phyloP scores from a whole-genome alignment of 2,888 invertebrate species.

The Baronia brevicornis region DNA sequence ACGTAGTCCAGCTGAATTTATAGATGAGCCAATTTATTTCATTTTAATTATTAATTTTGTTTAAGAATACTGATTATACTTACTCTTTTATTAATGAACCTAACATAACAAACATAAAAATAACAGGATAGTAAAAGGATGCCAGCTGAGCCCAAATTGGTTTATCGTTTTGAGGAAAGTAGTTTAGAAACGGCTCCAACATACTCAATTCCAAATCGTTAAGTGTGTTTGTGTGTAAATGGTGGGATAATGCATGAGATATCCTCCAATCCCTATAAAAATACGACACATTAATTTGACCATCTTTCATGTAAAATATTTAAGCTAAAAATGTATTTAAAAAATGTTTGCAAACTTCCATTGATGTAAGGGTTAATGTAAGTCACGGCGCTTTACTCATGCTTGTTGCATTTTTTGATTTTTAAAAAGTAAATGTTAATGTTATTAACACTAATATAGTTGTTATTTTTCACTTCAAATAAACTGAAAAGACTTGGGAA shows the following conservation, averaged over 20 bases:
- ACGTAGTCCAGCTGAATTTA: too few species aligned
- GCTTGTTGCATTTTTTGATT: too few species aligned
- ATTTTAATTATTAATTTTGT: background rate
- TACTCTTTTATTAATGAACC: constrained; percentile 57
- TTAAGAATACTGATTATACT: constrained; percentile 29
- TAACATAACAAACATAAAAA: constrained; percentile 48
- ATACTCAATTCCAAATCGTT: constrained; percentile 83
- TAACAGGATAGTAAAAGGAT: constrained; percentile 69
- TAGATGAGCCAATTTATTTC: background rate
- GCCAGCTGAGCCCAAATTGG: constrained; percentile 67
- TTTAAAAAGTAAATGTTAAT: too few species aligned
- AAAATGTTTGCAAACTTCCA: too few species aligned
- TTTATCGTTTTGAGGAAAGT: constrained; percentile 78
- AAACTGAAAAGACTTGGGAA: too few species aligned
- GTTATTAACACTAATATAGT: too few species aligned
- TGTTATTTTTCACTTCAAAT: too few species aligned
- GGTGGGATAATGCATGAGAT: constrained; percentile 87
- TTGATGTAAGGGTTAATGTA: too few species aligned
- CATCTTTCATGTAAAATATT: background rate
- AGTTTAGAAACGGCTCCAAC: constrained; percentile 81
- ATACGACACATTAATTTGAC: constrained; percentile 1
- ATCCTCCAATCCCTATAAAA: constrained; percentile 83
- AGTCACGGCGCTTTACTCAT: too few species aligned
- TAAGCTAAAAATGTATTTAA: background rate
- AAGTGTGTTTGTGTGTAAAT: constrained; percentile 85